phyloP scores from a whole-genome alignment of 2,888 invertebrate genomes.

The Rosalia funebris region DNA sequence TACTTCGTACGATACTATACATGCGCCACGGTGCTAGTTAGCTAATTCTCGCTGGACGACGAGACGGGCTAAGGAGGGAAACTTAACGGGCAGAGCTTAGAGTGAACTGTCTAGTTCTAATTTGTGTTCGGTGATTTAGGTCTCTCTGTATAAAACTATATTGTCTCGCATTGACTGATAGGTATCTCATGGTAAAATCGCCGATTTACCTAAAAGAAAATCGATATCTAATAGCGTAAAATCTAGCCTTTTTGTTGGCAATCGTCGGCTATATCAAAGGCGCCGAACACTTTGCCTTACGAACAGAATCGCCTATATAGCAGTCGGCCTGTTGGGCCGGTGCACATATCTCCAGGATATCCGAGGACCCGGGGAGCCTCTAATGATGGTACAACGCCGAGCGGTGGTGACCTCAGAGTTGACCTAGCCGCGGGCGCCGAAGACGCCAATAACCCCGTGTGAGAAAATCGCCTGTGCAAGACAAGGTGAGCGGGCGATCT shows the following conservation, averaged over 20 bases:
- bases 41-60: too few relatives aligned
- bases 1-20: too few relatives aligned
- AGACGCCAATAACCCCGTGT: conserved; percentile 54
- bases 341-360: conserved; percentile 1
- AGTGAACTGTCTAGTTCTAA: too few relatives aligned
- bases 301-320: conserved; percentile 7
- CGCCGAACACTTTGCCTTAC: conserved; percentile 5
- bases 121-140: too few relatives aligned
- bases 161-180: too few relatives aligned
- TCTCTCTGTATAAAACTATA: too few relatives aligned
- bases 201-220: background rate
- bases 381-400: conserved; percentile 39
- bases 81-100: too few relatives aligned
- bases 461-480: conserved; percentile 46
- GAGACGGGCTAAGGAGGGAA: too few relatives aligned
- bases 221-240: too few relatives aligned
- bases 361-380: conserved; percentile 30
- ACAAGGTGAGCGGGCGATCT: conserved; percentile 26
- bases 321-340: conserved; percentile 1
- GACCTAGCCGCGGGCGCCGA: conserved; percentile 44
- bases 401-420: conserved; percentile 43
- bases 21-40: too few relatives aligned
- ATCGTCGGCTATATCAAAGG: conserved; percentile 10
- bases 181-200: background rate
- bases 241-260: background rate